A percentile compares a stretch with the other conserved stretches of the same genome.
phyloP scores from a whole-genome alignment of 1,140 invertebrate species.

The Archivesica marissinica region DNA sequence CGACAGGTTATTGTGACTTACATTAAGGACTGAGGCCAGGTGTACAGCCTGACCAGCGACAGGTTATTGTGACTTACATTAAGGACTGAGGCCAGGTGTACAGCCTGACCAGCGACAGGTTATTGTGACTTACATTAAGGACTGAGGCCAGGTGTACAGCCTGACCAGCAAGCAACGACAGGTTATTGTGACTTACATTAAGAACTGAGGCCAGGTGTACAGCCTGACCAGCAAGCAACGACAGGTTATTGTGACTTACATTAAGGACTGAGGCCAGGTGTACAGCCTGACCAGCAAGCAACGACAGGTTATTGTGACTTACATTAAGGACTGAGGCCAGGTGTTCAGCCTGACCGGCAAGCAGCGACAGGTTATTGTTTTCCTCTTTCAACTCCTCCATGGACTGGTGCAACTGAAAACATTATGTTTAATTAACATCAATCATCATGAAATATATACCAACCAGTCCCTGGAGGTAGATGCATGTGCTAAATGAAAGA shows the following conservation, averaged over 20 bases:
- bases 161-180: no score
- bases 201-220: neutral
- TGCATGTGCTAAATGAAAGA: no score
- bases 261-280: neutral
- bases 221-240: neutral
- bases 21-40: neutral
- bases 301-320: no score
- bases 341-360: conserved; percentile 63
- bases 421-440: no score
- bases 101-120: neutral
- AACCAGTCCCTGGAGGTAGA: no score
- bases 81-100: neutral
- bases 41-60: neutral
- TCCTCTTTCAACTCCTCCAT: conserved; percentile 64
- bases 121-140: neutral
- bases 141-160: neutral
- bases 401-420: conserved; percentile 51
- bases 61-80: no score
- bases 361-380: conserved; percentile 52
- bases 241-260: neutral
- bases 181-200: no score
- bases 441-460: no score
- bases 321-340: conserved; percentile 62
- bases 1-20: neutral
- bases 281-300: neutral